Base-by-base conservation (phyloP, 2,113 vertebrate genomes). In the Craseonycteris thonglongyai region DNA sequence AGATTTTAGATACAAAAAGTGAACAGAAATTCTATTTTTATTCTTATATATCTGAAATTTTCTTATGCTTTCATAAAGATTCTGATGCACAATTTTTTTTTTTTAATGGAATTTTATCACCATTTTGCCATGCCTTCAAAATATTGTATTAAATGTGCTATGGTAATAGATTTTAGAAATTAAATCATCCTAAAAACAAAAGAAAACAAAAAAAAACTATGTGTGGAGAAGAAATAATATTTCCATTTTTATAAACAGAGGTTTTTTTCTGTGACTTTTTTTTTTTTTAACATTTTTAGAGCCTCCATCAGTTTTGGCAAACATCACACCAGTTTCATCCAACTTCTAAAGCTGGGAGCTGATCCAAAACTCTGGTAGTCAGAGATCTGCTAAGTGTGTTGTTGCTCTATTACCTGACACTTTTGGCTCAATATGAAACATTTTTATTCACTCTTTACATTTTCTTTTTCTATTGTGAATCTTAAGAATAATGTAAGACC, bases 331-430 rank as follows among this genome's bases (percentile, higher is more conserved):
- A 97, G 93, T 95, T 95, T 97, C 69, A 96, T 98, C 97, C 98
- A 98, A 97, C 94, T 97, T 98, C 97, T 98, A 91, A 97, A 97
- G 65, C 98, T 97, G 98, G 98, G 98, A 98, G 42, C 18, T 89
- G 68, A 49, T 96, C 97, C 98, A 98, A 96, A 96, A 68, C 87
- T 97, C 84, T 97, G 87, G 97, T 96, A 98, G 97, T 97, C 95
- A 92, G 96, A 97, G 83, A 97, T 98, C 97, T 98, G 96, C 11
- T 72, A 97, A 98, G 83, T 87, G 12, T 97, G 94, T 96, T 98
- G 89, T 93, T 98, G 63, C 93, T 98, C 81, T 98, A 98, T 97
- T 98, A 98, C 97, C 97, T 98, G 98, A 97, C 95, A 96, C 87
- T 97, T 98, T 96, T 98, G 97, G 98, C 97, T 83, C 69, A 90